phyloP scores from a whole-genome alignment of 2,888 invertebrate genomes.

The Fragum fragum region DNA sequence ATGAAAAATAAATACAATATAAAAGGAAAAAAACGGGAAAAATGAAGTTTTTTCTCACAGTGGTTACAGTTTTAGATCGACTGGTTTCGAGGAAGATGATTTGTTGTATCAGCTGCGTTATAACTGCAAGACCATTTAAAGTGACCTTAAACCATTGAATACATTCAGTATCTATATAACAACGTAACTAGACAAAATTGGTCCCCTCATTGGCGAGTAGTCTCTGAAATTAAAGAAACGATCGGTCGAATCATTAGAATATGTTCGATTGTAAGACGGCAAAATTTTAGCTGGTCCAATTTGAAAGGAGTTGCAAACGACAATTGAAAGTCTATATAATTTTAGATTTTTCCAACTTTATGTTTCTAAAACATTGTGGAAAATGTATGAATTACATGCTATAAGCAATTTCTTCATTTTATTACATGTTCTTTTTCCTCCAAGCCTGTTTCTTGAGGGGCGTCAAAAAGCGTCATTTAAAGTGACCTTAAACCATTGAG shows the following conservation, averaged over 20 bases:
- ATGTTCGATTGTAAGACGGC: no score
- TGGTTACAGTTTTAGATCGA: no score
- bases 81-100: no score
- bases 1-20: no score
- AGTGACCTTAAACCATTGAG: not conserved
- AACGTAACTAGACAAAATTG: not conserved
- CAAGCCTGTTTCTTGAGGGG: not conserved
- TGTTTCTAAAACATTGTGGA: no score
- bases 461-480: not conserved
- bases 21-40: no score
- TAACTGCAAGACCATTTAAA: not conserved
- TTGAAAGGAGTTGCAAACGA: no score
- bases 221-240: no score
- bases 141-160: not conserved
- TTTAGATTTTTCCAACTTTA: not conserved
- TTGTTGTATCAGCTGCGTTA: no score
- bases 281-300: no score
- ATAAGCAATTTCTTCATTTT: conserved; percentile 9
- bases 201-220: not conserved
- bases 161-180: not conserved
- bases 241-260: not conserved
- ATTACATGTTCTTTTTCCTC: not conserved
- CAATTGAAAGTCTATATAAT: not conserved
- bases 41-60: no score
- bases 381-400: not conserved